Evolutionary conservation across 2,113 vertebrate genomes (phyloP).

Genomic region (Tamias sibiricus): DNA sequence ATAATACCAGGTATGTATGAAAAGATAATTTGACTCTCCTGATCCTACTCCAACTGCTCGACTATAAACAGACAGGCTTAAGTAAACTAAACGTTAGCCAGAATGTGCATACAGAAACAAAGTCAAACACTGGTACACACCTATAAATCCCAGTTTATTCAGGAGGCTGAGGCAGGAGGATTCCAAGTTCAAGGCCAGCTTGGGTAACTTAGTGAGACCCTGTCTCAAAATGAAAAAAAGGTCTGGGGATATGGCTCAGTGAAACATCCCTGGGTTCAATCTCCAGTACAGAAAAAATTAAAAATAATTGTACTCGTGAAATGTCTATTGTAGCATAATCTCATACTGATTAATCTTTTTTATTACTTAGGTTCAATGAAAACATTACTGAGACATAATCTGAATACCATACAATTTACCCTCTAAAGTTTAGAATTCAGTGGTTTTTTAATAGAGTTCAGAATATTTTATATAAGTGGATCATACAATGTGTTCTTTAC

Average conservation of each 20-base stretch:
- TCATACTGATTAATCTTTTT: neutral
- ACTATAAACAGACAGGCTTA: neutral
- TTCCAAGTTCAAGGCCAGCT: too few relatives aligned
- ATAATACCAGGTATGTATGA: neutral
- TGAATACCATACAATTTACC: neutral
- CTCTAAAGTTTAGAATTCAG: neutral
- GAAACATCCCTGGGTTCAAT: too few relatives aligned
- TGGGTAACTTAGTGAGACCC: too few relatives aligned
- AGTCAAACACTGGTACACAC: neutral
- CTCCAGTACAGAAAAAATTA: neutral
- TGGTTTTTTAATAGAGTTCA: neutral
- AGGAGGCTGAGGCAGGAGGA: too few relatives aligned
- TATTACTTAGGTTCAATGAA: neutral
- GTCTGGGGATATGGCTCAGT: too few relatives aligned
- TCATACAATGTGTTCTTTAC: neutral
- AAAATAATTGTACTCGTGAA: neutral
- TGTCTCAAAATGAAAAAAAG: too few relatives aligned
- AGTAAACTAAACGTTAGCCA: neutral
- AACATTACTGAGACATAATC: neutral
- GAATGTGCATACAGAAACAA: slow-evolving; percentile 37
- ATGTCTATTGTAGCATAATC: neutral
- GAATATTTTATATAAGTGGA: neutral
- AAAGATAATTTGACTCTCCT: neutral
- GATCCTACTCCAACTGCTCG: neutral
- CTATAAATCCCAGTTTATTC: too few relatives aligned